Evolutionary conservation across 1,140 invertebrate genomes (phyloP), one percentile per base, ranked within the genome.

Genomic region (Ostrea edulis): DNA sequence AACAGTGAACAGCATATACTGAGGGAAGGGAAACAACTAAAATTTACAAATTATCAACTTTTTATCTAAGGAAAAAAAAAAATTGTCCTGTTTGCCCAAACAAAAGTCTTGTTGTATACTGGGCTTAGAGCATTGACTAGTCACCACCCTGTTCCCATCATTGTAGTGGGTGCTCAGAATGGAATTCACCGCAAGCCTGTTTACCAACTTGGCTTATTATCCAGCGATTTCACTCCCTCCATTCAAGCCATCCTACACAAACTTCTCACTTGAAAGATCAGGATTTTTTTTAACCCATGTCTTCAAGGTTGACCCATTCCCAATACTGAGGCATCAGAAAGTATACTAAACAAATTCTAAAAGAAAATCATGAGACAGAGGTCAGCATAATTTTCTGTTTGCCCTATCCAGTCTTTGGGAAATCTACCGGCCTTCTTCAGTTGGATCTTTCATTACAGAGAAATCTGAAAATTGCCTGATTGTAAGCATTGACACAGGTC

Each of bases 211-310:
- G 25, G 68, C 68, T 71, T 71, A 71, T 71, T 71, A 71, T 71
- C 22, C 29, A 25, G 35, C 68, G 35, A 35, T 71, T 35, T 71
- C 68, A 17, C 12, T 25, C 68, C 68, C 68, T 71, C 29, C 68
- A 71, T 71, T 35, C 25, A 25, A 14, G 68, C 35, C 68, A 29
- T 71, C 68, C 68, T 71, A 71, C 68, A 71, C 68, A 71, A 71
- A 71, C 68, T 71, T 71, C 68, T 71, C 68, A 71, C 68, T 71
- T 35, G 29, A 71, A 29, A 71, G 22, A 71, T 71, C 68, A 71
- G 68, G 68, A 35, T 25, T 71, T 71, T 25, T 29, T 71, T 25
- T 71, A 29, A 68, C 12, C 14, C 8, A 12, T n/a, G 17, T 35
- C 68, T 29, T 71, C 22, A 71, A 29, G 68, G 68, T 25, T 71